Percentiles rank a stretch among this genome's conserved stretches.
These are phyloP conservation scores for Hydrotaea diabolus DNA, from an alignment of 2,888 invertebrate species.

Conservation along the genomic window DNA sequence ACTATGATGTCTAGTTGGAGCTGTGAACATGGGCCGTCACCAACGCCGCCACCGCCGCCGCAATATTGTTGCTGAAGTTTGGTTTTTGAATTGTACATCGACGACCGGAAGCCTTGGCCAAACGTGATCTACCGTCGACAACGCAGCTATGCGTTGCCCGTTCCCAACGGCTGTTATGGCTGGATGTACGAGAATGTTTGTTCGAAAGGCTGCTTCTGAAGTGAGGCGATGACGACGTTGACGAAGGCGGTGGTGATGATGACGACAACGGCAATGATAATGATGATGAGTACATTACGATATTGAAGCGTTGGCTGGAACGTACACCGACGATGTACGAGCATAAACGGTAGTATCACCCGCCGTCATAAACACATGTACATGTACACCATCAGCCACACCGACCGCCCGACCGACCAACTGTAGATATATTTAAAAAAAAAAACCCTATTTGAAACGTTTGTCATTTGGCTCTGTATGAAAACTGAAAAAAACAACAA, in stretches of 20 bases:
- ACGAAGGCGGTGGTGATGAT: background rate
- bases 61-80: constrained; percentile 56
- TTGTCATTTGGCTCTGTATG: constrained; percentile 60
- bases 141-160: constrained; percentile 72
- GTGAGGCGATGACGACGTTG: constrained; percentile 20
- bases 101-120: constrained; percentile 80
- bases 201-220: constrained; percentile 22
- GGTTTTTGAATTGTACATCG: constrained; percentile 72
- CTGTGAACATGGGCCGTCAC: constrained; percentile 43
- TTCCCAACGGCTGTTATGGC: constrained; percentile 4
- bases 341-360: constrained; percentile 43
- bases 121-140: constrained; percentile 79
- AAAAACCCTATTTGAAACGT: constrained; percentile 65
- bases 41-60: too few relatives aligned
- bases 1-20: constrained; percentile 41
- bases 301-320: constrained; percentile 64
- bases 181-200: background rate
- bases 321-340: constrained; percentile 51
- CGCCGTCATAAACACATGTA: constrained; percentile 21
- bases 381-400: constrained; percentile 7
- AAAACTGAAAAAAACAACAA: constrained; percentile 10
- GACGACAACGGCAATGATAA: constrained; percentile 38
- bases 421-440: constrained; percentile 17
- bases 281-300: constrained; percentile 65
- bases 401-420: background rate